These are phyloP conservation scores for Lemur catta DNA, from an alignment of 2,797 vertebrate species.

Conservation along the genomic window DNA sequence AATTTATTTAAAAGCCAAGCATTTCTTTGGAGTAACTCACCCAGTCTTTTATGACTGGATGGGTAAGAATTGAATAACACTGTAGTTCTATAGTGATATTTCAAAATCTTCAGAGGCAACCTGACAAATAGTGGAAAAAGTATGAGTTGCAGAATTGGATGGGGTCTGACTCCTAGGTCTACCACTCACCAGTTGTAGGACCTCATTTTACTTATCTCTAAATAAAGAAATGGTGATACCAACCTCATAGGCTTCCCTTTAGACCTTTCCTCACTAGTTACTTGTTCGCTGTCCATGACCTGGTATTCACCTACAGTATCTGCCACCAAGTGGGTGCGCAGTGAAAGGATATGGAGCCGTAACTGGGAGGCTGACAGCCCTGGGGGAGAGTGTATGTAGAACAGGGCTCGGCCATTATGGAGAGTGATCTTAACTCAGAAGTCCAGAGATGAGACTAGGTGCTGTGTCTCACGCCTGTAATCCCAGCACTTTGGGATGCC, in stretches of 20 bases:
- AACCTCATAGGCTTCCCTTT: too few species aligned
- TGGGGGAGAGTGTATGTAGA: too few species aligned
- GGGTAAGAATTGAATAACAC: background rate
- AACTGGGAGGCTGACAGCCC: background rate
- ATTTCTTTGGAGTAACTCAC: background rate
- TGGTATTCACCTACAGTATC: background rate
- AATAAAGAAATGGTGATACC: background rate
- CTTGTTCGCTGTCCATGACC: accelerated
- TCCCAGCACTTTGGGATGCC: background rate
- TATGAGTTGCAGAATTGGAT: background rate
- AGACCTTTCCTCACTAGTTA: background rate
- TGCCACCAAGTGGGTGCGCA: background rate
- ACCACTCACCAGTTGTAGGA: too few species aligned
- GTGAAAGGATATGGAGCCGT: accelerated
- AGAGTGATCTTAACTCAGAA: background rate
- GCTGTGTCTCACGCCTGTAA: background rate
- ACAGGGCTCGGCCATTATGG: background rate
- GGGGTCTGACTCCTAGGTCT: background rate
- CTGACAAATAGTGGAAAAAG: background rate
- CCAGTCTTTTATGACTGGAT: background rate
- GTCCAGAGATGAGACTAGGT: background rate
- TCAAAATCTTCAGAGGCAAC: background rate
- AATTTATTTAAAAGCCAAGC: background rate
- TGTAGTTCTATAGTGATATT: background rate
- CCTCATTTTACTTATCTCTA: background rate